Base-by-base conservation (phyloP, 2,113 vertebrate species). In the Vidua chalybeata region DNA sequence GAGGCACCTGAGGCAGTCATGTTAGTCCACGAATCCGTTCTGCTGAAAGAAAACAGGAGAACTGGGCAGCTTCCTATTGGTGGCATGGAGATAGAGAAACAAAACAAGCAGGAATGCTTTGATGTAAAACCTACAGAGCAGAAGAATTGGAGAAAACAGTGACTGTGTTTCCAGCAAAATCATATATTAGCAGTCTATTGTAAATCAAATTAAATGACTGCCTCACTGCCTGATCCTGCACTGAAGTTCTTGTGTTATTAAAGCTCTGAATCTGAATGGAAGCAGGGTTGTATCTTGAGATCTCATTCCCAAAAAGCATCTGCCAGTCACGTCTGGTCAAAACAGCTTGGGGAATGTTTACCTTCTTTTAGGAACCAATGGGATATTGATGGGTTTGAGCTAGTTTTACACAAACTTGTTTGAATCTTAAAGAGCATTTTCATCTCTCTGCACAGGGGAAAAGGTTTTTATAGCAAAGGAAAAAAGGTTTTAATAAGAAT, bases 331-430 rank as follows among this genome's bases (percentile, higher is more conserved):
- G 35, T 94, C 82, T 88, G 88, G 52, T 86, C 15, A 4, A 67
- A 95, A 58, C 88, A 95, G 85, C 92, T 84, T 93, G 73, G 90
- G 74, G 87, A 90, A 75, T 84, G 85, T 94, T 95, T 86, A 81
- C 67, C 61, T 96, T 91, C 76, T 86, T 90, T 75, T 78, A 75
- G 81, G 49, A 94, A 90, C 85, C 92, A 90, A 3, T 81, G 88
- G 90, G 72, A 93, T 77, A 92, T 26, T 74, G 85, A 90, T 71
- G 83, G 61, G 52, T 84, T 96, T 0, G 35, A 93, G 83, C 64
- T 88, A 79, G 11, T 89, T 96, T 94, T 89, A 48, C 75, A 78
- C 75, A 93, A 84, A 64, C 51, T 90, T 88, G 63, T 84, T 94
- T 87, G 64, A 90, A 63, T 89, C 76, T 88, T 95, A 89, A 92